Percentiles rank a stretch among this genome's conserved stretches.
phyloP scores from a whole-genome alignment of 2,113 vertebrate species.

The Ciconia maguari region DNA sequence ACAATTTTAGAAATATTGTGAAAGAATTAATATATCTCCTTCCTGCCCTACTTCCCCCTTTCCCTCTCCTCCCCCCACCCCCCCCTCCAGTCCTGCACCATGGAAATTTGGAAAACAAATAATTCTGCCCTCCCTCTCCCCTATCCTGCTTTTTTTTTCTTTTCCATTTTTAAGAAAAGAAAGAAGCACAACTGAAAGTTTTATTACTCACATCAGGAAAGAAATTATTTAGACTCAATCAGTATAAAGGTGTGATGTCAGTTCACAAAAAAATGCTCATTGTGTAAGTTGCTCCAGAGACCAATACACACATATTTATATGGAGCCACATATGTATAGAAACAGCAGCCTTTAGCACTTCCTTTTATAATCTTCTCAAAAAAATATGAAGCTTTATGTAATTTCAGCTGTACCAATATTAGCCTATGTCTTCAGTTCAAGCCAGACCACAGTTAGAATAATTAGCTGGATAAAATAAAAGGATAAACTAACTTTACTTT shows the following conservation, averaged over 20 bases:
- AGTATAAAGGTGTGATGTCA: not conserved
- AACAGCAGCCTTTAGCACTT: not conserved
- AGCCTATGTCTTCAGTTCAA: not conserved
- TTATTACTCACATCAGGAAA: not conserved
- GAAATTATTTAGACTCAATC: not conserved
- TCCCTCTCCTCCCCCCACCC: not conserved
- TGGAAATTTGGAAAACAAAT: not conserved
- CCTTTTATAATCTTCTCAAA: not conserved
- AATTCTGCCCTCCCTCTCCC: not conserved
- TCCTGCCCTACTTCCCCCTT: not conserved
- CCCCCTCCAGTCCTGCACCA: not conserved
- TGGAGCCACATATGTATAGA: not conserved
- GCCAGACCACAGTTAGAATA: not conserved
- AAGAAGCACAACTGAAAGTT: not conserved
- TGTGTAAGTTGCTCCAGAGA: not conserved
- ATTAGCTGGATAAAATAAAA: not conserved
- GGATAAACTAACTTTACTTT: not conserved
- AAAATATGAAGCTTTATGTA: not conserved
- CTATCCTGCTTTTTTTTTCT: too few species aligned
- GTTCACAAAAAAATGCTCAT: not conserved
- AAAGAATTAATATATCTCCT: not conserved
- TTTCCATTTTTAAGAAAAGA: not conserved
- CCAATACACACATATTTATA: not conserved
- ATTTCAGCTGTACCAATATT: not conserved
- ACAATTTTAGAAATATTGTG: not conserved